phyloP scores from a whole-genome alignment of 2,888 invertebrate genomes.

The Lasiommata megera region DNA sequence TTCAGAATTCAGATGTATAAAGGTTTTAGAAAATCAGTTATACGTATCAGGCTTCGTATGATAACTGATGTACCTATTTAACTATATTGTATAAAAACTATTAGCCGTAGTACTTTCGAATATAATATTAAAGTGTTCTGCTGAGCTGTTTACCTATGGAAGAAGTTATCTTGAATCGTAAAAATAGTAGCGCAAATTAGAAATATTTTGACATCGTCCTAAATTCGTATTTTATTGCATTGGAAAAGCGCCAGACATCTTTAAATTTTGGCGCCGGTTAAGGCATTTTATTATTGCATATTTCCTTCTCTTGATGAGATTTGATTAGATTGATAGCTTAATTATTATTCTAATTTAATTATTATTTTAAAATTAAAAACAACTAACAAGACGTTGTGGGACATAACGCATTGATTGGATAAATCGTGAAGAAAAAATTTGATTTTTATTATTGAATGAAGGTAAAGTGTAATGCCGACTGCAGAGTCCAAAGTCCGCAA shows the following conservation, averaged over 20 bases:
- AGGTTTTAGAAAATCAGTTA: no score
- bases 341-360: no score
- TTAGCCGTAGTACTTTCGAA: no score
- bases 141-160: not conserved
- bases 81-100: no score
- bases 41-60: no score
- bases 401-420: no score
- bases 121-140: no score
- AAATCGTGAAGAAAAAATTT: not conserved
- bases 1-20: no score
- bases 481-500: slow-evolving; percentile 68
- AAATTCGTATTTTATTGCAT: slow-evolving; percentile 42
- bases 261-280: slow-evolving; percentile 44
- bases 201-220: slow-evolving; percentile 32
- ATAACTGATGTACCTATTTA: no score
- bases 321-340: no score
- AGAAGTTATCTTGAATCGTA: slow-evolving; percentile 1
- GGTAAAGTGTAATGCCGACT: slow-evolving; percentile 64
- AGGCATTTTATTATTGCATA: not conserved
- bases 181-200: slow-evolving; percentile 3
- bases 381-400: no score
- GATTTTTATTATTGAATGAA: slow-evolving; percentile 33
- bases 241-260: slow-evolving; percentile 46
- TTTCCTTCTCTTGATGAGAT: no score
- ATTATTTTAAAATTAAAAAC: not conserved